phyloP scores from a whole-genome alignment of 2,888 invertebrate genomes.

The Selenia dentaria region DNA sequence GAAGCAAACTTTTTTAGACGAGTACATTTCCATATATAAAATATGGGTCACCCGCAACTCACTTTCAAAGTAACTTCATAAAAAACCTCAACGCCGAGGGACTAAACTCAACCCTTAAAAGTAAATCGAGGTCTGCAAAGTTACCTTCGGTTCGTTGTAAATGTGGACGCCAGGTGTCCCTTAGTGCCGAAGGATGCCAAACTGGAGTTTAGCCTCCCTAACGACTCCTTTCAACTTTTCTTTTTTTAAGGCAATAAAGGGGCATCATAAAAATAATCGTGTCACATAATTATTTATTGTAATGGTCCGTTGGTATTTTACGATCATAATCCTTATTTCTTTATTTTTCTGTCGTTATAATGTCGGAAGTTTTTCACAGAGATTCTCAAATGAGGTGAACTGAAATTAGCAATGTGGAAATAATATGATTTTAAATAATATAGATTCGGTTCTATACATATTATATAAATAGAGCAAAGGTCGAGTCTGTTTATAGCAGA shows the following conservation, averaged over 20 bases:
- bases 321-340: slow-evolving; percentile 31
- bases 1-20: not conserved
- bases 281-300: slow-evolving; percentile 39
- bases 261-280: slow-evolving; percentile 35
- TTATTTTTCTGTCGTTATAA: slow-evolving; percentile 29
- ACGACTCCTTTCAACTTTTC: slow-evolving; percentile 30
- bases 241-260: slow-evolving; percentile 32
- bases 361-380: slow-evolving; percentile 7
- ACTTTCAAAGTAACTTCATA: slow-evolving; percentile 15
- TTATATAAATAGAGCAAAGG: no score
- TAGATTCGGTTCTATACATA: no score
- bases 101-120: slow-evolving; percentile 19
- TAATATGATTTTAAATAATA: no score
- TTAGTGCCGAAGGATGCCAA: slow-evolving; percentile 15
- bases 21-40: slow-evolving; percentile 16
- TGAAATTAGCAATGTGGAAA: no score
- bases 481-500: no score
- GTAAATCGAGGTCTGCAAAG: slow-evolving; percentile 22
- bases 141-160: slow-evolving; percentile 16
- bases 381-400: no score
- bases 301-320: slow-evolving; percentile 32
- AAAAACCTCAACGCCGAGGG: slow-evolving; percentile 16
- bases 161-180: slow-evolving; percentile 27
- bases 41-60: slow-evolving; percentile 12
- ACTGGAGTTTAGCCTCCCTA: slow-evolving; percentile 20